phyloP scores from a whole-genome alignment of 2,113 vertebrate genomes.

The Chlamydotis undulata region DNA sequence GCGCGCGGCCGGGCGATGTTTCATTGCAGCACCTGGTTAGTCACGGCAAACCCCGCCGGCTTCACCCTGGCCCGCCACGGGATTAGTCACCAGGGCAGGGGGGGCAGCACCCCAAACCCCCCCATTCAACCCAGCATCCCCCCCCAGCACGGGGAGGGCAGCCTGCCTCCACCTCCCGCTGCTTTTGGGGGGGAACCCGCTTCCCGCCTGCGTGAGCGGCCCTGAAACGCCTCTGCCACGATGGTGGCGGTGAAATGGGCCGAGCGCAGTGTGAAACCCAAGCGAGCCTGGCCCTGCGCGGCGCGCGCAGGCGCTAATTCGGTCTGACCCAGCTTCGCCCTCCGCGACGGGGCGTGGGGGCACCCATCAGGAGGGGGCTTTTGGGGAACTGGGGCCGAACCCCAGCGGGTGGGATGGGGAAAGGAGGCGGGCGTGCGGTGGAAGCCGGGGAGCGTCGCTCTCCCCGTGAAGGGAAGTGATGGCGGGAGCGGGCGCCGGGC shows the following conservation, averaged over 20 bases:
- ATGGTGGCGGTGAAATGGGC: neutral
- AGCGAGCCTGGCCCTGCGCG: neutral
- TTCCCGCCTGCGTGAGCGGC: neutral
- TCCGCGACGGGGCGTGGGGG: neutral
- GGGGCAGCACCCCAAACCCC: neutral
- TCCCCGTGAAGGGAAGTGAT: neutral
- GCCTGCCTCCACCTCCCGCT: neutral
- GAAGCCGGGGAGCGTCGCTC: neutral
- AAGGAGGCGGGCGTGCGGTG: neutral
- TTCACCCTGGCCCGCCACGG: neutral
- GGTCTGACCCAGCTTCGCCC: too few species aligned
- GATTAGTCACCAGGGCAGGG: neutral
- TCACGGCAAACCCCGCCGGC: neutral
- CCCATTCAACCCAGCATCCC: neutral
- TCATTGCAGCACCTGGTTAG: neutral
- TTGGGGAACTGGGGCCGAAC: neutral
- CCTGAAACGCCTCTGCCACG: neutral
- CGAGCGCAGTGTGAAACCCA: neutral
- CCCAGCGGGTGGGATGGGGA: fast-evolving
- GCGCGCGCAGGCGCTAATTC: too few species aligned
- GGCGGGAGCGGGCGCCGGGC: neutral
- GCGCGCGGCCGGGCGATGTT: neutral
- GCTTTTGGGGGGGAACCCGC: neutral
- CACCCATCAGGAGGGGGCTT: neutral
- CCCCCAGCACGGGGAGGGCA: neutral